phyloP scores from a whole-genome alignment of 2,888 invertebrate genomes.

The Tenthredo scrophulariae region DNA sequence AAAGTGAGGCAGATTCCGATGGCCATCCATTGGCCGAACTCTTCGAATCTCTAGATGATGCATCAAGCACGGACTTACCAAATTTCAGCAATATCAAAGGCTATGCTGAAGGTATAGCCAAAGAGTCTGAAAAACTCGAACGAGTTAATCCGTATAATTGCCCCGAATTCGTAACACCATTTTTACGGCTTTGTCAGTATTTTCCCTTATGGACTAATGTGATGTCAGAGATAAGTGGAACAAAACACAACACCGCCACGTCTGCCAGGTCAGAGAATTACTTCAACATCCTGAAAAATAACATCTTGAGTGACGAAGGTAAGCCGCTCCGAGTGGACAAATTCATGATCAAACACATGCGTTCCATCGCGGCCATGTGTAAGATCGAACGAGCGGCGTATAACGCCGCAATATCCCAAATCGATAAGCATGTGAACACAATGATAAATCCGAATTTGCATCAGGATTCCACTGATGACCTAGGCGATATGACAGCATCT shows the following conservation, averaged over 20 bases:
- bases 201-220: slow-evolving; percentile 38
- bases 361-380: background rate
- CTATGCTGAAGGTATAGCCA: slow-evolving; percentile 12
- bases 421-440: slow-evolving; percentile 21
- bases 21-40: background rate
- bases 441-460: slow-evolving; percentile 1
- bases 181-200: slow-evolving; percentile 8
- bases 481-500: slow-evolving; percentile 14
- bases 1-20: slow-evolving; percentile 9
- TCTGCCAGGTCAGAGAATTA: slow-evolving; percentile 36
- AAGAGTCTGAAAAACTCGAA: slow-evolving; percentile 8
- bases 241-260: slow-evolving; percentile 24
- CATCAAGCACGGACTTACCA: slow-evolving; percentile 1
- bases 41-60: slow-evolving; percentile 23
- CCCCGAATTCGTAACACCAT: background rate
- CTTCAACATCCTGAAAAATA: slow-evolving; percentile 8
- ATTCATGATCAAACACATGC: slow-evolving; percentile 25
- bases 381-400: slow-evolving; percentile 20
- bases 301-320: background rate
- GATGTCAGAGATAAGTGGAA: background rate
- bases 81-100: slow-evolving; percentile 1
- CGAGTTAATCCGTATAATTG: slow-evolving; percentile 25
- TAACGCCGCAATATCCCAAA: slow-evolving; percentile 1
- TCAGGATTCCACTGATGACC: slow-evolving; percentile 7
- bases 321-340: slow-evolving; percentile 29